Percentiles rank a stretch among this genome's conserved stretches.
Evolutionary conservation across 2,888 invertebrate species (phyloP).

Genomic region (Nomada hirtipes): DNA sequence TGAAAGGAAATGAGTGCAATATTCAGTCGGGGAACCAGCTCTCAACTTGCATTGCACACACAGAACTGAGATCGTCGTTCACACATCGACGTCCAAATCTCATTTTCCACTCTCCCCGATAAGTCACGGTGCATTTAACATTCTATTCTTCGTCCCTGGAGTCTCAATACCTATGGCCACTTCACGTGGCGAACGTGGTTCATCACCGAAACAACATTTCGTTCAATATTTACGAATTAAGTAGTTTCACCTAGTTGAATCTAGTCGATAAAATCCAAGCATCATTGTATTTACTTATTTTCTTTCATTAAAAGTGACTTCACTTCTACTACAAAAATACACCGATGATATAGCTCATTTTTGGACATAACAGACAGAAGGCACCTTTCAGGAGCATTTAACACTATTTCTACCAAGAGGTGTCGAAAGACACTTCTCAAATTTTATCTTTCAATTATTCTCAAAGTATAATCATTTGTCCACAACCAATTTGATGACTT

Average conservation of each 20-base stretch:
- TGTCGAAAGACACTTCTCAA: no score
- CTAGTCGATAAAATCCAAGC: not conserved
- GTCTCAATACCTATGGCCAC: constrained; percentile 55
- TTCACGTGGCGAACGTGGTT: constrained; percentile 50
- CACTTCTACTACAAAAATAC: no score
- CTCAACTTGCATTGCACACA: constrained; percentile 62
- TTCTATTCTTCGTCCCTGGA: constrained; percentile 75
- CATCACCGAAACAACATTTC: constrained; percentile 73
- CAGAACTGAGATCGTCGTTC: constrained; percentile 74
- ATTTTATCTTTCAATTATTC: no score
- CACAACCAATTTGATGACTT: no score
- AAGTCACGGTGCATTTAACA: constrained; percentile 82
- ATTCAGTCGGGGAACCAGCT: not conserved
- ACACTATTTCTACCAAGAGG: no score
- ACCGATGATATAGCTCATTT: no score
- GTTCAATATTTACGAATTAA: constrained; percentile 74
- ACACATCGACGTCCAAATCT: constrained; percentile 74
- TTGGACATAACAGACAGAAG: no score
- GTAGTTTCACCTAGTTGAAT: constrained; percentile 65
- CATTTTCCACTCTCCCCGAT: constrained; percentile 76
- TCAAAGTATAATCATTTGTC: no score
- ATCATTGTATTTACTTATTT: constrained; percentile 15
- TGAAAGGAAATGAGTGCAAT: not conserved
- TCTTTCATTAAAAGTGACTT: no score
- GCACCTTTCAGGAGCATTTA: no score